Evolutionary conservation across 2,113 vertebrate genomes (phyloP), one percentile per base, ranked within the genome.

Genomic region (Willisornis vidua): DNA sequence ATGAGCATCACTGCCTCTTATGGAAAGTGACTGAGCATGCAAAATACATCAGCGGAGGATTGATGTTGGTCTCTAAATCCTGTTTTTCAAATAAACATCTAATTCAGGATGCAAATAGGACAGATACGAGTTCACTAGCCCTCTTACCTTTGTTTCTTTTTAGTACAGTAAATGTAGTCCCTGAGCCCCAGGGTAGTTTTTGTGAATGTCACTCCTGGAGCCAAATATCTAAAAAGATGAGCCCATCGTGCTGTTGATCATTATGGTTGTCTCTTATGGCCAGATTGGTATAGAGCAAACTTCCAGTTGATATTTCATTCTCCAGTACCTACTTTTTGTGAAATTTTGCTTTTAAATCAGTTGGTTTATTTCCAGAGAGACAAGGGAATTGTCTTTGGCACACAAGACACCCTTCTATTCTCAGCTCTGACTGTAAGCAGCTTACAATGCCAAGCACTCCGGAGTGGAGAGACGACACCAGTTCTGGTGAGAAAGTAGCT

Each of bases 341-440:
- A 76, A 88, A n/a, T 19, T 41, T 54, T 74, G 41, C 51, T 81
- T 80, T 89, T 81, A 66, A 45, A 86, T 70, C 31, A 12, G 54
- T 23, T 78, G 65, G 68, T 91, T 91, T 91, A 16, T 95, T 89
- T 87, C 51, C 84, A 91, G 89, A 81, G 75, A 76, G 59, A 65
- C 46, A 22, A 67, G 65, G 73, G 46, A 81, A 62, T 80, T 89
- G 80, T 51, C 84, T 86, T 77, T 80, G 91, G 80, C 76, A 70
- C 17, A 19, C 17, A 18, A 66, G 63, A 71, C 51, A 54, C 24
- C 68, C 51, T 77, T 86, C 79, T 84, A 51, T 86, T 95, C 86
- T 83, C 59, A 70, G 72, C 55, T 91, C 68, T 80, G 76, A 49
- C 79, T 73, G 54, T 83, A 58, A 92, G 65, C 76, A 65, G 18